Percentiles rank a stretch among this genome's conserved stretches.
These are phyloP conservation scores for Aradophagus sp. DNA, from an alignment of 1,140 invertebrate species.

Conservation along the genomic window DNA sequence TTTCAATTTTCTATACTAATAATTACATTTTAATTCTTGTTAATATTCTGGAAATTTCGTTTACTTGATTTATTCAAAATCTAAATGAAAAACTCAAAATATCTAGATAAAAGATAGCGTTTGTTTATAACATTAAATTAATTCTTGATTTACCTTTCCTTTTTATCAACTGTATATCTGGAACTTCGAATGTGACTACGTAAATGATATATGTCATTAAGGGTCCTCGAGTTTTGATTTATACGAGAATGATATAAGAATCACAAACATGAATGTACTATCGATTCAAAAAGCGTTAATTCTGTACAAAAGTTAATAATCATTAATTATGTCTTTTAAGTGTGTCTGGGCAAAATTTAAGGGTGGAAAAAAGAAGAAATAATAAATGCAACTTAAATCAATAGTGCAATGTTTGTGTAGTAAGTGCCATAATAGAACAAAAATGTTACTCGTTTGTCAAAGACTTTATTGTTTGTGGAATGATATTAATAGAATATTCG, in stretches of 20 bases:
- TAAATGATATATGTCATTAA: constrained; percentile 45
- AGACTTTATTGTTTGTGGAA: constrained; percentile 50
- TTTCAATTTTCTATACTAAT: no score
- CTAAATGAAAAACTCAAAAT: no score
- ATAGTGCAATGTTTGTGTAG: constrained; percentile 48
- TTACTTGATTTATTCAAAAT: no score
- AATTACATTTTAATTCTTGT: no score
- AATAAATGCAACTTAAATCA: constrained; percentile 25
- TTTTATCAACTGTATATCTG: no score
- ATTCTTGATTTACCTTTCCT: no score
- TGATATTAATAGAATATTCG: constrained; percentile 31
- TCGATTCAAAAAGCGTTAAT: constrained; percentile 27
- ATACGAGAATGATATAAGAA: constrained; percentile 13
- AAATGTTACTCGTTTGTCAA: constrained; percentile 53
- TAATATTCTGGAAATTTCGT: no score
- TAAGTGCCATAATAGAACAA: constrained; percentile 52
- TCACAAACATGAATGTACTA: constrained; percentile 25
- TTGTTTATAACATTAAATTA: no score
- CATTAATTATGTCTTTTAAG: constrained; percentile 13
- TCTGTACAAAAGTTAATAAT: constrained; percentile 25
- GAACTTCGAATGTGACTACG: no score
- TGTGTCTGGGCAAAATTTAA: constrained; percentile 8
- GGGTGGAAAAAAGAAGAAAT: not conserved
- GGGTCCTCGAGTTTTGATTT: constrained; percentile 56
- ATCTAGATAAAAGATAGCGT: no score